Conservation (phyloP, 2,797 vertebrate species). For the Clarias fuscus region DNA sequence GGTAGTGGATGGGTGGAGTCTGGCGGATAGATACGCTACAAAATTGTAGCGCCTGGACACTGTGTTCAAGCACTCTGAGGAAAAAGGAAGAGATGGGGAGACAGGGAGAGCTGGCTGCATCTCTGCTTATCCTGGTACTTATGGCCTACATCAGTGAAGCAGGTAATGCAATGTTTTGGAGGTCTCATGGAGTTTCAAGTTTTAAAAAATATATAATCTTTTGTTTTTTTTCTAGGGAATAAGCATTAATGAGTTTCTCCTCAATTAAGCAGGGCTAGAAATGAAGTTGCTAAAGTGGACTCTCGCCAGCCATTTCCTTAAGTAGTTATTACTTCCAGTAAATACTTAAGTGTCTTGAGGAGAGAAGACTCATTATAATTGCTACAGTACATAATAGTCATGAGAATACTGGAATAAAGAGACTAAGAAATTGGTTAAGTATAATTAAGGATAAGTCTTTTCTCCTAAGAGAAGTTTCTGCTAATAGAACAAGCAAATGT, state of each 20-base stretch:
- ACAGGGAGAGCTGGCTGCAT: conserved; percentile 60
- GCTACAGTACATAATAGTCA: conserved; percentile 6
- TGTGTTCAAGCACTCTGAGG: conserved; percentile 44
- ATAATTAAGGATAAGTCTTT: conserved; percentile 9
- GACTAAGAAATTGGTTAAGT: background rate
- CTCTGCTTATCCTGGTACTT: conserved; percentile 63
- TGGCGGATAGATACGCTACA: conserved; percentile 59
- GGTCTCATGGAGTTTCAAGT: conserved; percentile 24
- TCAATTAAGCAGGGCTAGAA: conserved; percentile 17
- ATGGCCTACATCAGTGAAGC: conserved; percentile 66
- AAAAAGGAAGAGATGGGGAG: conserved; percentile 55
- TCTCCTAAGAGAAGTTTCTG: background rate
- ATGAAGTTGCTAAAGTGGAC: conserved; percentile 13
- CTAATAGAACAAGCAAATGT: background rate
- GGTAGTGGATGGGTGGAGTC: conserved; percentile 59
- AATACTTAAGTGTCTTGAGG: background rate
- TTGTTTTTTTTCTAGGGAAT: background rate
- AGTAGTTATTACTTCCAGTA: background rate
- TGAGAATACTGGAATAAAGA: background rate
- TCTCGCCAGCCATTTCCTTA: conserved; percentile 10
- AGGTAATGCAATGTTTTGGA: conserved; percentile 58
- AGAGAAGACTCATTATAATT: background rate
- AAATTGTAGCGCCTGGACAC: conserved; percentile 48
- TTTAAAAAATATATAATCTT: background rate
- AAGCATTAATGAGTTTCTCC: background rate